phyloP scores from a whole-genome alignment of 2,113 vertebrate genomes.

The Xiphorhynchus elegans region DNA sequence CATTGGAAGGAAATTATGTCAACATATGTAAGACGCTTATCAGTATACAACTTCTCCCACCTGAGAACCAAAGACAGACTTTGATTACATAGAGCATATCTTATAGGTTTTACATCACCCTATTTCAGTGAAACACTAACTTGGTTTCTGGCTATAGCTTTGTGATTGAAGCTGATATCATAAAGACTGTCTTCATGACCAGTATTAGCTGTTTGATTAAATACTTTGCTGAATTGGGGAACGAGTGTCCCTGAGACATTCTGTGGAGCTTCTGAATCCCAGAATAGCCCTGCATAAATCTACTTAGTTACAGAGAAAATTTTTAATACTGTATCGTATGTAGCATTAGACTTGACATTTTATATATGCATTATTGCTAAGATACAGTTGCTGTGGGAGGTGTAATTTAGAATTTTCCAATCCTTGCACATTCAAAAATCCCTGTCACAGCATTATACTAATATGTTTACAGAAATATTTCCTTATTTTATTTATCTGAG shows the following conservation, averaged over 20 bases:
- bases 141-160: not conserved
- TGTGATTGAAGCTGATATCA: not conserved
- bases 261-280: not conserved
- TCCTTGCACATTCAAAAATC: slow-evolving; percentile 3
- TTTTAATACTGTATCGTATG: not conserved
- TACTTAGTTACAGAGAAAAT: not conserved
- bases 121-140: not conserved
- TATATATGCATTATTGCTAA: not conserved
- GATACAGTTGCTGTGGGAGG: not conserved
- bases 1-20: not conserved
- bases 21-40: not conserved
- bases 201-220: not conserved
- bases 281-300: not conserved
- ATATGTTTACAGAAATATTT: not conserved
- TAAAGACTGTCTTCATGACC: not conserved
- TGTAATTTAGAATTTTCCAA: slow-evolving; percentile 26
- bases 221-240: not conserved
- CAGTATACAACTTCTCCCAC: not conserved
- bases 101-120: not conserved
- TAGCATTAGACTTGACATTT: not conserved
- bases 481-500: not conserved
- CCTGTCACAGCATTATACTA: not conserved
- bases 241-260: not conserved
- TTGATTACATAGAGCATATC: not conserved
- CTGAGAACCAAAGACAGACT: not conserved